Conservation (phyloP, 2,113 vertebrate genomes). For the Myrmecophaga tridactyla region DNA sequence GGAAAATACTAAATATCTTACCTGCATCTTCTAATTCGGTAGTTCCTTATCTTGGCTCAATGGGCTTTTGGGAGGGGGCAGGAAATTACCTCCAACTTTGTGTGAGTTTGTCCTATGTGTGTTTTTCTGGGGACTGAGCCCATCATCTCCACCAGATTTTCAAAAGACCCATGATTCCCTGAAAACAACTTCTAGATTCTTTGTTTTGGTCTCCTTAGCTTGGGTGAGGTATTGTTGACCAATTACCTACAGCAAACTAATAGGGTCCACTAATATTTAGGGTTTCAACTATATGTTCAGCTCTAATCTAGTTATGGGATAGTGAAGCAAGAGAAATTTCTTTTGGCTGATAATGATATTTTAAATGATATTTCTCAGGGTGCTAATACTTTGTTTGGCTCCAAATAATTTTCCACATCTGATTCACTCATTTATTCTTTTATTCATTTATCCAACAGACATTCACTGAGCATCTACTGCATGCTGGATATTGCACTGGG, state of each 20-base stretch:
- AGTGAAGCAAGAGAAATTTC: neutral
- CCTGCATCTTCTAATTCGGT: neutral
- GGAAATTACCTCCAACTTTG: neutral
- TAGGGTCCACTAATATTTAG: neutral
- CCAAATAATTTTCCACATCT: neutral
- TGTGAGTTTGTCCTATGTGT: neutral
- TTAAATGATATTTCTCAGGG: neutral
- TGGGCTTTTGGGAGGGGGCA: neutral
- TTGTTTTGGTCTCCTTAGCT: neutral
- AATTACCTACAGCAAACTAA: neutral
- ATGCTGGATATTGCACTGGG: neutral
- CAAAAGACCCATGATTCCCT: conserved; percentile 10
- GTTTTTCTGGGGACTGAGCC: neutral
- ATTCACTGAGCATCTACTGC: neutral
- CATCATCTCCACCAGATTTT: neutral
- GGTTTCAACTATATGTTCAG: neutral
- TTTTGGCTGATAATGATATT: neutral
- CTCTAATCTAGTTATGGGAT: neutral
- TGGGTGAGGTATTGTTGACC: neutral
- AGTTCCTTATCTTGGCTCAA: neutral
- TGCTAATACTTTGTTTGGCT: conserved; percentile 1
- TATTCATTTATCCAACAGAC: neutral
- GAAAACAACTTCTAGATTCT: neutral
- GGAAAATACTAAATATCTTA: conserved; percentile 3
- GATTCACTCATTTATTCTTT: neutral